Evolutionary conservation across 2,113 vertebrate genomes (phyloP), one percentile per base, ranked within the genome.

Genomic region (Polypterus senegalus): DNA sequence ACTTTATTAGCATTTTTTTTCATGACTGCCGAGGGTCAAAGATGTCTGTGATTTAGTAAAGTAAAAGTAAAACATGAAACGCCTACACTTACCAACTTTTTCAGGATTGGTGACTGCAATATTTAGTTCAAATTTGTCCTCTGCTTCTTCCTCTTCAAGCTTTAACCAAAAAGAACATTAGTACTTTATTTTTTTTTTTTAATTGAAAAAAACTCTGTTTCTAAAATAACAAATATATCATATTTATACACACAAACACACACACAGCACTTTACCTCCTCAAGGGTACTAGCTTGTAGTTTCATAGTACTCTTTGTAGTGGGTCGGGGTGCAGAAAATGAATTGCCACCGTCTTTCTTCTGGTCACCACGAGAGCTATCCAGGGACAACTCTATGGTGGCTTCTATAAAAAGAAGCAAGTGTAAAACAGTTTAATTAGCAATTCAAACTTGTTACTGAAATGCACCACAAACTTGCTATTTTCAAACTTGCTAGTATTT

Each of bases 41-140:
- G 65, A 74, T 67, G 70, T 66, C 11, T 62, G 49, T 64, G 53
- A 76, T 5, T 70, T 62, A 74, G 61, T 64, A 46, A 61, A 46
- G 45, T 9, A 49, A 43, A n/a, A n/a, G 44, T 43, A 9, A 49
- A 27, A 27, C 27, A 27, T 27, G 0, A 45, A 5, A 3, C 57
- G 6, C 3, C 0, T 2, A 2, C 43, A 73, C 88, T 88, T 73
- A 97, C 96, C 96, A 49, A 99, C 91, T 86, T 99, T 99, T 74
- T 98, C 94, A 1, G 96, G 96, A 65, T 99, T 90, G 4, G 90
- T 97, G 59, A 99, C 87, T 58, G 86, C 88, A 7, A 99, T 81
- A 44, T 73, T 79, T 63, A 98, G 74, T 9, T 97, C 94, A 82
- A 94, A 94, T 44, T 86, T 86, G 71, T 99, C 93, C 49, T 93